phyloP scores from a whole-genome alignment of 2,888 invertebrate species.

The Tachystola acroxantha region DNA sequence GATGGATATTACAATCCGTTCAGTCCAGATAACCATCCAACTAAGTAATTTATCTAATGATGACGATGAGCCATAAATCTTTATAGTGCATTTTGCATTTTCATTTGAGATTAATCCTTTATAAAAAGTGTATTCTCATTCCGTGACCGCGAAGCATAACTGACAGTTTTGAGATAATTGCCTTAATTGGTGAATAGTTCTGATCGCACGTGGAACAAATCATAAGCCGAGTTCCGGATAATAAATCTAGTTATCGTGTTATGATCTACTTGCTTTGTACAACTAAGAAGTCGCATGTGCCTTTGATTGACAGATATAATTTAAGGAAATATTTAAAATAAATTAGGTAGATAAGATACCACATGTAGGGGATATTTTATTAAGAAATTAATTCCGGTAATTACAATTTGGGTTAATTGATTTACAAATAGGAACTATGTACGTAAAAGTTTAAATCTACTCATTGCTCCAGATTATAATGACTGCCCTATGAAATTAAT shows the following conservation, averaged over 20 bases:
- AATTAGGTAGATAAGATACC: too few species aligned
- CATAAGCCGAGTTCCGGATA: constrained; percentile 51
- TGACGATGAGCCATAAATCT: constrained; percentile 5
- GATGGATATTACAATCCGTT: constrained; percentile 3
- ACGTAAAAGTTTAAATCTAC: too few species aligned
- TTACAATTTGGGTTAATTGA: too few species aligned
- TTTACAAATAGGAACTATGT: too few species aligned
- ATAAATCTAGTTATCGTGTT: constrained; percentile 43
- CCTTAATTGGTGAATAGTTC: constrained; percentile 52
- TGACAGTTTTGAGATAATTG: constrained; percentile 30
- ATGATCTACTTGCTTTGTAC: constrained; percentile 52
- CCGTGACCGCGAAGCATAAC: constrained; percentile 57
- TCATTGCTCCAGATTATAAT: too few species aligned
- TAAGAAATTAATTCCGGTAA: background rate
- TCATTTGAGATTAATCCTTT: constrained; percentile 17
- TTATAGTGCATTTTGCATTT: constrained; percentile 10
- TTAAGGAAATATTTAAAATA: too few species aligned
- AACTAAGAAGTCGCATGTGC: constrained; percentile 40
- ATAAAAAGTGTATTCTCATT: constrained; percentile 22
- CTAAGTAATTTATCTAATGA: constrained; percentile 4
- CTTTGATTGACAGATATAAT: constrained; percentile 5
- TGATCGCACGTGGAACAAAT: constrained; percentile 56
- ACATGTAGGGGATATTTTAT: background rate
- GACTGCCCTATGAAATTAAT: too few species aligned
- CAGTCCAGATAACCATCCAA: constrained; percentile 4